Base-by-base conservation (phyloP, 2,888 invertebrate genomes). In the Napeogenes sylphis region DNA sequence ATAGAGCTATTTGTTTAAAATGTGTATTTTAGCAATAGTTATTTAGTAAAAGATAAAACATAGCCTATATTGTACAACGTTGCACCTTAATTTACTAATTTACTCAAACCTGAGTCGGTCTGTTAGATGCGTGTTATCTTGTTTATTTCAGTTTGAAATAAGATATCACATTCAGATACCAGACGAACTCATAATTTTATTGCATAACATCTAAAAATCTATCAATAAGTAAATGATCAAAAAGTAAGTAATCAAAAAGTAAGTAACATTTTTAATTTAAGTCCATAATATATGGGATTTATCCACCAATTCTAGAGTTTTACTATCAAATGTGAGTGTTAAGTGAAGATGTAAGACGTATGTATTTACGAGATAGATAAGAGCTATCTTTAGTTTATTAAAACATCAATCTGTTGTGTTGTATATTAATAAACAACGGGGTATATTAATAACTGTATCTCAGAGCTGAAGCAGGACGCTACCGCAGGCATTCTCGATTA, bases 401-500 rank as follows among this genome's bases (percentile, higher is more conserved):
- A 80, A 76, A 69, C 72, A 79, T 79, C 81, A 83, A 85, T 86
- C 81, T 80, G 80, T 75, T 70, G 72, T 63, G 82, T 83, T 79
- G 82, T 80, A 77, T 77, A 81, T 78, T 87, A 85, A 85, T 86
- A 85, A 87, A 84, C 84, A 83, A 82, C 80, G 76, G 69, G 74
- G 84, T 84, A 87, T 85, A 21, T 21, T 21, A 21, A 21, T 87
- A 86, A 68, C 72, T 21, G 21, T 21, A 76, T 72, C 73, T 77
- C 74, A 72, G 73, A 77, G 76, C 78, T 65, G 61, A 61, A 63
- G 58, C 66, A 65, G 68, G 69, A 67, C 68, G 75, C 76, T 76
- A 77, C 76, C 72, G 74, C 72, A 69, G 62, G 71, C 71, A 71
- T 73, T 69, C 67, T 69, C 67, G 71, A 73, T 71, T 69, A 71